A percentile compares a stretch with the other conserved stretches of the same genome.
Conservation (phyloP, 2,797 vertebrate species). For the Xerus rutilus region DNA sequence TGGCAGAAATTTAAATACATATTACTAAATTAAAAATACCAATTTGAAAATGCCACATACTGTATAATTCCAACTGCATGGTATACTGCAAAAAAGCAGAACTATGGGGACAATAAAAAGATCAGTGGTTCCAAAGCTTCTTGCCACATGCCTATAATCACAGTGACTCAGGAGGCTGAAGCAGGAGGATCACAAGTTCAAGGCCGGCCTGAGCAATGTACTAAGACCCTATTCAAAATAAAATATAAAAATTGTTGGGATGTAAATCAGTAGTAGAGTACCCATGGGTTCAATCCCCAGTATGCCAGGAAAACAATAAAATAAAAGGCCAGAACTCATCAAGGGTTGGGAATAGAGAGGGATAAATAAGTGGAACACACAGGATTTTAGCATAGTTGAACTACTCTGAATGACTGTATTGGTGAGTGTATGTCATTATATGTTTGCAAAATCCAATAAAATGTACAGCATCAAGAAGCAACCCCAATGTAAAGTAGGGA, state of each 20-base stretch:
- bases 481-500: not conserved
- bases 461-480: not conserved
- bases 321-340: not conserved
- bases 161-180: no score
- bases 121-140: no score
- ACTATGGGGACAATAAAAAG: not conserved
- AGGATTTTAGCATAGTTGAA: not conserved
- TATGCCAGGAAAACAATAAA: not conserved
- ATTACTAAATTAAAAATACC: not conserved
- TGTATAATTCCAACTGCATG: not conserved
- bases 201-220: no score
- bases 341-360: not conserved
- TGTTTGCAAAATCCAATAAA: not conserved
- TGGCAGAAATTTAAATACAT: not conserved
- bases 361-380: no score
- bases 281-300: not conserved
- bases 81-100: not conserved
- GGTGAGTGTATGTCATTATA: fast-evolving
- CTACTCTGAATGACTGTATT: not conserved
- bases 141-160: no score
- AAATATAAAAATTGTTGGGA: no score
- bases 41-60: not conserved
- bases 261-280: no score
- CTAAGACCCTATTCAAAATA: no score
- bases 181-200: no score